phyloP scores from a whole-genome alignment of 2,113 vertebrate genomes.

The Sialia sialis region DNA sequence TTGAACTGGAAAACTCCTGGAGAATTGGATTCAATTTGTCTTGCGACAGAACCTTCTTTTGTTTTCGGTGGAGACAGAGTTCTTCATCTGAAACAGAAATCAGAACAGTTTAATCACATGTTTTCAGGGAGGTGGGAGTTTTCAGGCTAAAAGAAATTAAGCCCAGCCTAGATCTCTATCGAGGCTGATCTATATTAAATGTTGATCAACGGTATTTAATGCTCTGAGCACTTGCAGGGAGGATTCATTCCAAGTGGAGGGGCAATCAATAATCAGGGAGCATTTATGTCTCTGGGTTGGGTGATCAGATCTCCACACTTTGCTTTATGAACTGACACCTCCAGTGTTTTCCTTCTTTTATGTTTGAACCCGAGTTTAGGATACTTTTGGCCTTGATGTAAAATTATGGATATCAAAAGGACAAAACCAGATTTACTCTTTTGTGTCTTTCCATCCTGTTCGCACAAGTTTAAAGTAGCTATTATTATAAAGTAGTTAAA shows the following conservation, averaged over 20 bases:
- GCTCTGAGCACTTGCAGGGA: not conserved
- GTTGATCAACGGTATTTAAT: not conserved
- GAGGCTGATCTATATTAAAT: not conserved
- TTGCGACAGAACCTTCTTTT: constrained; percentile 31
- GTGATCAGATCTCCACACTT: not conserved
- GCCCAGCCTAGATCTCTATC: not conserved
- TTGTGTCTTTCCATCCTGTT: not conserved
- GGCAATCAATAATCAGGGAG: not conserved
- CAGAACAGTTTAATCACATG: constrained; percentile 46
- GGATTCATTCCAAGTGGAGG: not conserved
- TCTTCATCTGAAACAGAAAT: constrained; percentile 60
- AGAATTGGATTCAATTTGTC: constrained; percentile 66
- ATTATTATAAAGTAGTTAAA: too few species aligned
- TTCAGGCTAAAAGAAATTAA: not conserved
- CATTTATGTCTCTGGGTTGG: not conserved
- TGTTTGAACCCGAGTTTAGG: not conserved
- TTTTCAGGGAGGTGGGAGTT: constrained; percentile 23
- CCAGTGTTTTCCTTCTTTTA: not conserved
- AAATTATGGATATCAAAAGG: not conserved
- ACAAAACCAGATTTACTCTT: not conserved
- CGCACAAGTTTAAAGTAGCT: not conserved
- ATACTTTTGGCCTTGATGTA: not conserved
- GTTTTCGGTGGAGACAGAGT: constrained; percentile 25
- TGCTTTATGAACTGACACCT: not conserved
- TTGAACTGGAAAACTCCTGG: constrained; percentile 18